phyloP scores from a whole-genome alignment of 2,888 invertebrate genomes.

The Volucella inflata region DNA sequence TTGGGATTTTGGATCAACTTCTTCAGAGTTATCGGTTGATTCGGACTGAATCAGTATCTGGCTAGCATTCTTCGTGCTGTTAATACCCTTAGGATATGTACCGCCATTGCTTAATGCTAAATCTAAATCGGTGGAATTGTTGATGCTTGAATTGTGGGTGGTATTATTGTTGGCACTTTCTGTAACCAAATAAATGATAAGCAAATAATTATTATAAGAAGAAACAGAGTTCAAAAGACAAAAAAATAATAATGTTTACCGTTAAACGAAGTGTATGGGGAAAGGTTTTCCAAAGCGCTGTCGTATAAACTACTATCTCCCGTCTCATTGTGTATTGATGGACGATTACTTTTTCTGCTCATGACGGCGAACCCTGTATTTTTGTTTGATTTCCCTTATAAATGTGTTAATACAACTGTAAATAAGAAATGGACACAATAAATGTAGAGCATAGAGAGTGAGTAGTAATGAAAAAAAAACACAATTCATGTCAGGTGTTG shows the following conservation, averaged over 20 bases:
- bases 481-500: no score
- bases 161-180: constrained; percentile 80
- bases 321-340: constrained; percentile 41
- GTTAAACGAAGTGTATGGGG: constrained; percentile 79
- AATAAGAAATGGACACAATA: background rate
- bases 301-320: constrained; percentile 79
- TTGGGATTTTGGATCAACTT: constrained; percentile 83
- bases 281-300: constrained; percentile 81
- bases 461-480: background rate
- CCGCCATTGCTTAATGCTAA: constrained; percentile 77
- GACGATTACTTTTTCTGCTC: constrained; percentile 53
- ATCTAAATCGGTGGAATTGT: constrained; percentile 78
- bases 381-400: constrained; percentile 16
- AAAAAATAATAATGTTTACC: constrained; percentile 77
- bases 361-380: constrained; percentile 42
- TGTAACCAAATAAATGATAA: constrained; percentile 63
- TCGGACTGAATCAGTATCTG: constrained; percentile 81
- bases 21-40: constrained; percentile 82
- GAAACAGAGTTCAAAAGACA: background rate
- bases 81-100: constrained; percentile 64
- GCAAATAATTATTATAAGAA: constrained; percentile 1
- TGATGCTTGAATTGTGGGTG: constrained; percentile 73
- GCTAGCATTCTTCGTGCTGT: constrained; percentile 78
- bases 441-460: background rate
- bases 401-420: constrained; percentile 43